Percentiles rank a stretch among this genome's conserved stretches.
Conservation (phyloP, 2,888 invertebrate genomes). For the Temnothorax ravouxi region DNA sequence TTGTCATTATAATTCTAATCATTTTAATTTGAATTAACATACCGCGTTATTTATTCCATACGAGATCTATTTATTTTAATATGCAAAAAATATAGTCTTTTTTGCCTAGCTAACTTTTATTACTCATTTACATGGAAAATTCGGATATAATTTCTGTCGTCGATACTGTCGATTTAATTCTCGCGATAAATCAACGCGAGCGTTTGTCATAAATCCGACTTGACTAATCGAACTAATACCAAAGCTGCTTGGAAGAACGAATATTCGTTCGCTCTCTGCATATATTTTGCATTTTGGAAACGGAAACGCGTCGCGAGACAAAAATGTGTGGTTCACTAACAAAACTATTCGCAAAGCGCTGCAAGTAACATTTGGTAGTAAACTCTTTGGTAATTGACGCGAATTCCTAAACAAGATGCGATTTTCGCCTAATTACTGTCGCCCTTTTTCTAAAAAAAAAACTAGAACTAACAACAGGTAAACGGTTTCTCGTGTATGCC, state of each 20-base stretch:
- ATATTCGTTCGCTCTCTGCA: background rate
- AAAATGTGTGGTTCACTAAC: background rate
- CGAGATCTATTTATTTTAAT: background rate
- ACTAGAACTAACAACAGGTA: conserved; percentile 88
- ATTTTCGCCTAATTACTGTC: background rate
- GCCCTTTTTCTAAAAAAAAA: background rate
- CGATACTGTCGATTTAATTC: conserved; percentile 27
- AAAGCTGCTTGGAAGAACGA: conserved; percentile 16
- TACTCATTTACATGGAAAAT: background rate
- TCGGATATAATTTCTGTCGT: background rate
- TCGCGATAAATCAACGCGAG: conserved; percentile 31
- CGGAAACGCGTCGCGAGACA: background rate
- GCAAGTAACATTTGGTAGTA: background rate
- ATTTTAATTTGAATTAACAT: conserved; percentile 10
- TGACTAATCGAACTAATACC: background rate
- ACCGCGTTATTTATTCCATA: background rate
- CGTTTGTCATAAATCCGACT: background rate
- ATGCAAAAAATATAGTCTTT: background rate
- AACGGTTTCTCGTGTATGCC: conserved; percentile 89
- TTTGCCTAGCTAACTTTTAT: background rate
- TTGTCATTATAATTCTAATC: background rate
- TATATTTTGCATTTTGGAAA: background rate
- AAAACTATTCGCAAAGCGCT: background rate
- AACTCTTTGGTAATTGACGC: conserved; percentile 20
- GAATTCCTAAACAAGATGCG: conserved; percentile 1